Evolutionary conservation across 2,113 vertebrate species (phyloP), one percentile per base, ranked within the genome.

Genomic region (Abramis brama): DNA sequence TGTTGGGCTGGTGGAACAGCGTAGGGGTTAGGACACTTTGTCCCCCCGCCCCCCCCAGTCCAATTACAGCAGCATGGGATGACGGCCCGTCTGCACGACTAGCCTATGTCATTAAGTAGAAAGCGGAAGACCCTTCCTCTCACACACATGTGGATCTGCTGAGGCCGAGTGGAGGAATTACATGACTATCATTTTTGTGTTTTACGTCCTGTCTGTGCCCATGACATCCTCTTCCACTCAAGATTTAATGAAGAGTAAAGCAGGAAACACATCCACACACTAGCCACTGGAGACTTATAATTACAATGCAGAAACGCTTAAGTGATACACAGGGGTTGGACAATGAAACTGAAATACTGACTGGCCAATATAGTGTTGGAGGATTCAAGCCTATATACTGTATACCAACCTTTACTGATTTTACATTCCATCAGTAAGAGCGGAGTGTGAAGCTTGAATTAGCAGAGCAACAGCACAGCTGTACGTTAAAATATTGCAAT

Each of bases 21-120:
- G 82, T 87, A 93, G 93, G 93, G 95, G 94, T 92, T 90, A 94
- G 94, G 94, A 93, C 91, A 88, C 92, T 93, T 92, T 91, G 91
- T 94, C 93, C 95, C 92, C 91, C 92, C 19, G 0, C 93, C 95
- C 92, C 81, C 43, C 43, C 43, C 43, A 80, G 91, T 96, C 92
- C 95, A 95, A 96, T 97, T 96, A 96, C 92, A 50, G 71, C 77
- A 82, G 95, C 95, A 94, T 91, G 91, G 92, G 92, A 91, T 94
- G 92, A 93, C 93, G 93, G 90, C 87, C 92, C 91, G 87, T 90
- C 55, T 84, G 47, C 73, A 68, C 71, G 30, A 55, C 81, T n/a
- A n/a, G n/a, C n/a, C n/a, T 25, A n/a, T 75, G 73, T 84, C 84
- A 88, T 91, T 90, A 88, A 66, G 71, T 27, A 78, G 43, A 84